phyloP scores from a whole-genome alignment of 2,797 vertebrate species.

The Coregonus ussuriensis region DNA sequence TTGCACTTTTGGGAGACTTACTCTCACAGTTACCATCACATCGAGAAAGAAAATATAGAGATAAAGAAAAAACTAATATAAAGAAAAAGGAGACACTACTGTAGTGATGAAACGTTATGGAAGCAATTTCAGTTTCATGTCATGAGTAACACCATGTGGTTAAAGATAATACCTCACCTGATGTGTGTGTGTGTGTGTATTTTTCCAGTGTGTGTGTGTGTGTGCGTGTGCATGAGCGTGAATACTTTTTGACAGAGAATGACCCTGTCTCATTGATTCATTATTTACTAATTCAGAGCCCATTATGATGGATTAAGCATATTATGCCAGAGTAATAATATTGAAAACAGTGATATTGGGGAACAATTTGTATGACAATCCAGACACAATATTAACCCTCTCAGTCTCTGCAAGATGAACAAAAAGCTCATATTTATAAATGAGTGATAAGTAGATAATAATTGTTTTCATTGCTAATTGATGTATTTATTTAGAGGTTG shows the following conservation, averaged over 20 bases:
- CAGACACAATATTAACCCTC: neutral
- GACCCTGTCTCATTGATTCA: neutral
- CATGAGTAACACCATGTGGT: slow-evolving; percentile 1
- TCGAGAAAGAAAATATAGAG: no score
- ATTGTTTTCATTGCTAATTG: slow-evolving; percentile 46
- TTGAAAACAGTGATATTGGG: neutral
- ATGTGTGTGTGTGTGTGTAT: no score
- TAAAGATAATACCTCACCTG: neutral
- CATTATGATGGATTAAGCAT: neutral
- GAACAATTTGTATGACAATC: neutral
- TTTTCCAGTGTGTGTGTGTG: neutral
- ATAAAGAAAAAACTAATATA: neutral
- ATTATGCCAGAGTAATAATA: slow-evolving; percentile 1
- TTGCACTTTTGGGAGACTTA: neutral
- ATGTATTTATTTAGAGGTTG: slow-evolving; percentile 30
- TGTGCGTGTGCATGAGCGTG: neutral
- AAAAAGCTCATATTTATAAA: slow-evolving; percentile 20
- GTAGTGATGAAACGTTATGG: neutral
- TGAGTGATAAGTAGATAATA: slow-evolving; percentile 24
- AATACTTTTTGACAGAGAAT: neutral
- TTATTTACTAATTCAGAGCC: neutral
- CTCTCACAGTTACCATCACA: neutral
- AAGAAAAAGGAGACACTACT: neutral
- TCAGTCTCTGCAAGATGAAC: slow-evolving; percentile 29
- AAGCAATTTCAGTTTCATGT: neutral